These are phyloP conservation scores for Illadopsis cleaveri DNA, from an alignment of 2,113 vertebrate genomes.

Conservation along the genomic window DNA sequence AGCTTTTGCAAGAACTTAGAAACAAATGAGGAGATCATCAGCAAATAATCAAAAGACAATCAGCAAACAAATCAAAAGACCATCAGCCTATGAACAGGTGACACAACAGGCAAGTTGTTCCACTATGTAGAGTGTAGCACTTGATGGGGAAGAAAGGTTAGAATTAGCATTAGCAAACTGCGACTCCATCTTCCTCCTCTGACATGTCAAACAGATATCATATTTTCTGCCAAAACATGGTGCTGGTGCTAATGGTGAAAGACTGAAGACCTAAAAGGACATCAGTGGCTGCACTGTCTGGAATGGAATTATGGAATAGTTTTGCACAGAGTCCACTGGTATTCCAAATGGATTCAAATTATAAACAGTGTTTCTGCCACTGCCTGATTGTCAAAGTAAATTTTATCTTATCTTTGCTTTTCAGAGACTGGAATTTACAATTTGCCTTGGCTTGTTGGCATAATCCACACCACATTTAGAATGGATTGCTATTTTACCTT, in stretches of 20 bases:
- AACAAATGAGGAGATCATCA: background rate
- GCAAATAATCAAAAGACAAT: background rate
- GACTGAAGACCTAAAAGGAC: background rate
- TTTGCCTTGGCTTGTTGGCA: background rate
- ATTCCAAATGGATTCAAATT: background rate
- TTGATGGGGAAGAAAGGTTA: background rate
- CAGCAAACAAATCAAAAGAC: background rate
- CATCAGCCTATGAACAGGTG: background rate
- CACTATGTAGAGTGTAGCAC: background rate
- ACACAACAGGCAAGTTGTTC: background rate
- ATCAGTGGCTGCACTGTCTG: background rate
- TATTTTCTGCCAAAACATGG: background rate
- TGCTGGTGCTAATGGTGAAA: background rate
- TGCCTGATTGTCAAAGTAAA: background rate
- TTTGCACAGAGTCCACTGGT: background rate
- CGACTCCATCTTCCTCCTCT: background rate
- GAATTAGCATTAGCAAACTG: background rate
- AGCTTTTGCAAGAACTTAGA: background rate
- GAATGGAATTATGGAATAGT: background rate
- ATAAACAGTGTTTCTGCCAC: background rate
- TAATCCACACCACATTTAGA: background rate
- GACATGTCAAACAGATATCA: fast-evolving
- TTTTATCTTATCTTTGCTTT: background rate
- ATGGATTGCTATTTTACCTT: background rate
- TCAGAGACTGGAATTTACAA: background rate